Base-by-base conservation (phyloP, 2,888 invertebrate genomes). In the Crocallis elinguaria region DNA sequence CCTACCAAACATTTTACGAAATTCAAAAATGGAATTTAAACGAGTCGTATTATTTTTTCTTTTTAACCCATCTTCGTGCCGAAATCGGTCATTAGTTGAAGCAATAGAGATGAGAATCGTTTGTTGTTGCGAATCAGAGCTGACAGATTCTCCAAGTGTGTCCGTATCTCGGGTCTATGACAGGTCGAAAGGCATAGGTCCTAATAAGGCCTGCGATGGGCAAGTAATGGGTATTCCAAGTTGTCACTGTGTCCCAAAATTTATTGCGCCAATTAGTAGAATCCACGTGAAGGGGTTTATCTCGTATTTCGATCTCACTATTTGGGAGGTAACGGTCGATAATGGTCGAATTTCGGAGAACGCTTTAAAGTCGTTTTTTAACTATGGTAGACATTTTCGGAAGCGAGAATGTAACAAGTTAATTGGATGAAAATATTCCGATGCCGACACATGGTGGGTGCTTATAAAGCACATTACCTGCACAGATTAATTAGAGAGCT, bases 211-310 rank as follows among this genome's bases (percentile, higher is more conserved):
- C 73, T 63, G 63, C 65, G 75, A 72, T 72, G 73, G 62, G 65
- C 73, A 64, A 74, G 72, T 75, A 77, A 77, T 74, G 70, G 75
- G 77, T 76, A 81, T 79, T 74, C 71, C 58, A 70, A 76, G 75
- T 82, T 84, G 86, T 83, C 82, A 78, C 78, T 74, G 76, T 77
- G 76, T 79, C 69, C 73, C 69, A 79, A 87, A 77, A 91, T 91
- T 90, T 91, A 91, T 90, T 88, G 82, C 86, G 75, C 88, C 89
- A 91, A 91, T 91, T 91, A 91, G 91, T 88, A 82, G 82, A 73
- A 84, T 74, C 87, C 78, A 81, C 84, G 78, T 82, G 87, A 84
- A 87, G 72, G 86, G 76, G 83, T 77, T 86, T 88, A 89, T 89
- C 89, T 69, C 35, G 53, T 61, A 71, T 69, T 74, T 79, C 69